These are phyloP conservation scores for Drosophila fuyamai DNA, from an alignment of 1,140 invertebrate genomes.

Conservation along the genomic window DNA sequence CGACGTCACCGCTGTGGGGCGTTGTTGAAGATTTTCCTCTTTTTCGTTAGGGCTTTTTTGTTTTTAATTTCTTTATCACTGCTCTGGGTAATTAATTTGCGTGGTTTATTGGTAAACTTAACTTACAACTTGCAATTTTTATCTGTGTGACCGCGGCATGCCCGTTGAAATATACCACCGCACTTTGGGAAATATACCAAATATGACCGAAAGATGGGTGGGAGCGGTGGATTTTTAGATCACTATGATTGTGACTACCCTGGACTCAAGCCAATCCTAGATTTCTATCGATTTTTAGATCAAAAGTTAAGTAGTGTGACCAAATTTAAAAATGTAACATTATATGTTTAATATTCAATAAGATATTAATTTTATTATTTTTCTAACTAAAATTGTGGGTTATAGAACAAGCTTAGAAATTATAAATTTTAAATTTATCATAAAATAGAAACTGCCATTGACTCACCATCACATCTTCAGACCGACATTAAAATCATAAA, in stretches of 20 bases:
- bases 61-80: conserved; percentile 3
- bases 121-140: conserved; percentile 43
- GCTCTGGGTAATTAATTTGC: conserved; percentile 6
- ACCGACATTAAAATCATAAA: conserved; percentile 58
- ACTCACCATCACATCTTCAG: conserved; percentile 57
- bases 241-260: neutral
- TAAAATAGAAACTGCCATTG: conserved; percentile 31
- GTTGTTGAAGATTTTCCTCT: conserved; percentile 24
- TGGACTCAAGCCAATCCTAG: neutral
- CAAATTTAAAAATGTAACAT: no score
- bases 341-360: no score
- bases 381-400: no score
- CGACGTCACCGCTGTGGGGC: conserved; percentile 30
- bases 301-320: no score
- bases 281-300: neutral
- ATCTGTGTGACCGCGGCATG: conserved; percentile 6
- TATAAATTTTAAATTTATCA: no score
- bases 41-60: neutral
- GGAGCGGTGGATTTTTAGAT: no score
- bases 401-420: no score
- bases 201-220: neutral
- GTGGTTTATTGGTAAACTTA: conserved; percentile 27
- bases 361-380: no score
- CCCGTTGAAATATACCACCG: neutral
- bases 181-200: no score